A percentile compares a stretch with the other conserved stretches of the same genome.
These are phyloP conservation scores for Urocynchramus pylzowi DNA, from an alignment of 2,113 vertebrate genomes.

Conservation along the genomic window DNA sequence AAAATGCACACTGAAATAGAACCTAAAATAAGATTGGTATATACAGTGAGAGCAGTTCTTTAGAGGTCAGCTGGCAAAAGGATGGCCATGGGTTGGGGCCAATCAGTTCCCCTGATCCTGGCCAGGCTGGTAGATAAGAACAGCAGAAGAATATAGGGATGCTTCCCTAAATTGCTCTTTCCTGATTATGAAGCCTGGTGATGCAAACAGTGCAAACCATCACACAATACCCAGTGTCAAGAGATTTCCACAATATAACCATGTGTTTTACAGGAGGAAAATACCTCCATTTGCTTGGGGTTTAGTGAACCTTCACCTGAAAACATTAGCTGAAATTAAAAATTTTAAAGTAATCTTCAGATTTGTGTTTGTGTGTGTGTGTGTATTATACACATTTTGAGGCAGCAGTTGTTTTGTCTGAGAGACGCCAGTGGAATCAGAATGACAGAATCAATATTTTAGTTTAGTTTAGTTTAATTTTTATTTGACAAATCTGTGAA, in stretches of 20 bases:
- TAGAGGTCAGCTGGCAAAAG: background rate
- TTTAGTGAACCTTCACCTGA: background rate
- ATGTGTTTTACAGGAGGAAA: background rate
- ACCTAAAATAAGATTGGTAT: background rate
- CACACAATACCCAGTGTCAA: background rate
- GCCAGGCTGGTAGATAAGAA: background rate
- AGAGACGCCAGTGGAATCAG: background rate
- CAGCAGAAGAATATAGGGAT: background rate
- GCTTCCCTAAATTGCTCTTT: background rate
- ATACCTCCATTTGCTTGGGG: background rate
- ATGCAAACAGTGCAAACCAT: background rate
- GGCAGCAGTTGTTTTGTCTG: background rate
- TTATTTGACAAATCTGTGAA: background rate
- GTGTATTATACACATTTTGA: background rate
- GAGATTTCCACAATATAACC: background rate
- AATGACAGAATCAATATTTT: background rate
- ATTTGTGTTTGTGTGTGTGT: rapidly evolving
- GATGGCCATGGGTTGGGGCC: background rate
- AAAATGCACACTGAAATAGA: background rate
- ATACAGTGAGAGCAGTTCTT: background rate
- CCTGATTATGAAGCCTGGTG: background rate
- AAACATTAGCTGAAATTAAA: background rate
- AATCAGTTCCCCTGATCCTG: background rate
- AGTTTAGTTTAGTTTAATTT: background rate
- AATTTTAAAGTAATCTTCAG: background rate